Evolutionary conservation across 2,797 vertebrate species (phyloP).

Genomic region (Crax fasciolata): DNA sequence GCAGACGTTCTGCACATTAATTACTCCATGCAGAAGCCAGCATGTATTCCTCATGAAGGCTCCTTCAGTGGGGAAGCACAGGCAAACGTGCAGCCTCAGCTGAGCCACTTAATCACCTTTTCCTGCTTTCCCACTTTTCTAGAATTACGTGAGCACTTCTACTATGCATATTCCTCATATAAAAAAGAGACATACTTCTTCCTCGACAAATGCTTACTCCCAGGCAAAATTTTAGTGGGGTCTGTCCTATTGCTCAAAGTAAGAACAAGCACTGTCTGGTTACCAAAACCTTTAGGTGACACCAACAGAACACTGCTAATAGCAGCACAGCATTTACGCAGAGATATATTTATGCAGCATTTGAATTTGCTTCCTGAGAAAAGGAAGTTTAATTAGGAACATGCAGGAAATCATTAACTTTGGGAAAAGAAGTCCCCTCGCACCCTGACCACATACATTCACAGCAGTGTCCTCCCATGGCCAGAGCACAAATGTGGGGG

Average conservation of each 20-base stretch:
- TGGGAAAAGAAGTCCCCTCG: background rate
- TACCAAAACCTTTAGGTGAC: background rate
- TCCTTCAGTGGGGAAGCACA: background rate
- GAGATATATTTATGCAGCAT: background rate
- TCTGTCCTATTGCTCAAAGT: background rate
- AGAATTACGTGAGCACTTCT: rapidly evolving
- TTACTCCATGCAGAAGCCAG: background rate
- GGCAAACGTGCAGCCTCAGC: background rate
- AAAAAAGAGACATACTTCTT: background rate
- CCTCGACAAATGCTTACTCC: background rate
- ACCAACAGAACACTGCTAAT: background rate
- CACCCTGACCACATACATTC: background rate
- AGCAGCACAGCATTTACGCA: background rate
- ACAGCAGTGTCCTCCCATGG: background rate
- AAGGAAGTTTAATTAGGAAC: background rate
- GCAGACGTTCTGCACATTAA: rapidly evolving
- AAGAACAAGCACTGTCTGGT: background rate
- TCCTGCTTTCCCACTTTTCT: background rate
- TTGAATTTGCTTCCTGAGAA: background rate
- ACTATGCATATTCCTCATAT: rapidly evolving
- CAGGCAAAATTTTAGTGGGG: background rate
- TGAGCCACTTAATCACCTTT: background rate
- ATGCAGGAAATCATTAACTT: background rate
- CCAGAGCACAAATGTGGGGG: background rate
- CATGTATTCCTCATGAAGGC: rapidly evolving